Percentiles rank a stretch among this genome's conserved stretches.
phyloP scores from a whole-genome alignment of 2,888 invertebrate genomes.

The Morpho achilles region DNA sequence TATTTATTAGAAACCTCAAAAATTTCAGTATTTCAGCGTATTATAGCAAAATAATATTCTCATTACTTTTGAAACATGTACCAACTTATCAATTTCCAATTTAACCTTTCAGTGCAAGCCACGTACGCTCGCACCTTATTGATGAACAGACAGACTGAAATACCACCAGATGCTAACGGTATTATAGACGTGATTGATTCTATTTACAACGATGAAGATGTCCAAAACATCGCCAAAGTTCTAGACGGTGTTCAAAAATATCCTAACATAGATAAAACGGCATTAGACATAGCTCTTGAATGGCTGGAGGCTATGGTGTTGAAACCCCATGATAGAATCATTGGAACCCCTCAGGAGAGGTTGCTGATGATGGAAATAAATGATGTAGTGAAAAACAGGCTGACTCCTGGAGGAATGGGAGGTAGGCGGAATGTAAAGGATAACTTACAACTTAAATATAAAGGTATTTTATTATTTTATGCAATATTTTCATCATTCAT shows the following conservation, averaged over 20 bases:
- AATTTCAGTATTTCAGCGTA: too few relatives aligned
- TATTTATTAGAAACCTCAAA: too few relatives aligned
- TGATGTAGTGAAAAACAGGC: constrained; percentile 1
- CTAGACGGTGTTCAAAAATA: constrained; percentile 15
- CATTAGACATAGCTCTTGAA: constrained; percentile 11
- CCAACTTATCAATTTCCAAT: too few relatives aligned
- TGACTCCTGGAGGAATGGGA: not conserved
- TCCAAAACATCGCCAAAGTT: constrained; percentile 1
- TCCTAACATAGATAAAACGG: constrained; percentile 7
- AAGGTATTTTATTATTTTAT: too few relatives aligned
- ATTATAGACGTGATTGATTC: constrained; percentile 24
- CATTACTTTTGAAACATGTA: too few relatives aligned
- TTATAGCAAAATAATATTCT: too few relatives aligned
- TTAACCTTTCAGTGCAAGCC: constrained; percentile 13
- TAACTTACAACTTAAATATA: too few relatives aligned
- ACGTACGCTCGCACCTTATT: not conserved
- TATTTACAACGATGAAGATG: constrained; percentile 13
- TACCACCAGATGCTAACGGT: constrained; percentile 19
- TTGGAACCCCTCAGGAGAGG: constrained; percentile 17
- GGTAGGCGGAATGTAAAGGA: not conserved
- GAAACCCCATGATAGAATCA: constrained; percentile 15
- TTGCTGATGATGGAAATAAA: constrained; percentile 16
- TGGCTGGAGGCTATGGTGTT: constrained; percentile 7
- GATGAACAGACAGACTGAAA: not conserved
- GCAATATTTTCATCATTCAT: too few relatives aligned